phyloP scores from a whole-genome alignment of 2,113 vertebrate species.

The Vulpes vulpes region DNA sequence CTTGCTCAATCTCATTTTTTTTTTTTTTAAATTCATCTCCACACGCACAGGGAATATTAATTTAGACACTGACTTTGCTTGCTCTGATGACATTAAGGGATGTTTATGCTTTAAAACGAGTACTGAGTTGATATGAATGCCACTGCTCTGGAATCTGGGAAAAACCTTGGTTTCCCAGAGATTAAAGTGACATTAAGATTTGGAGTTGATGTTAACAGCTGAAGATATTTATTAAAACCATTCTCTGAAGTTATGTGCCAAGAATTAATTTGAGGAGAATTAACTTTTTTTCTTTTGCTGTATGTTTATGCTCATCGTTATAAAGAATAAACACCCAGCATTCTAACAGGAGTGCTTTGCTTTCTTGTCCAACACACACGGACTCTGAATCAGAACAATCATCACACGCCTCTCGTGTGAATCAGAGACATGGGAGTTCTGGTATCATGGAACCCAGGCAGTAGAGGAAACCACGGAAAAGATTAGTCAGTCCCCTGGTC shows the following conservation, averaged over 20 bases:
- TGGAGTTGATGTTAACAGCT: background rate
- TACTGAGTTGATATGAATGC: background rate
- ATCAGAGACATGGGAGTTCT: no score
- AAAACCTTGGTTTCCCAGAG: background rate
- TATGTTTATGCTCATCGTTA: background rate
- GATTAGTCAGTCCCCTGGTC: background rate
- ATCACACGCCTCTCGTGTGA: background rate
- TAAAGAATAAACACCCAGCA: background rate
- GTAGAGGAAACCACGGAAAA: background rate
- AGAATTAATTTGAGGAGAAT: background rate
- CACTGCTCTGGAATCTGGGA: background rate
- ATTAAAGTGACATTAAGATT: background rate
- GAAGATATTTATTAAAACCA: background rate
- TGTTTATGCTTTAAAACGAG: background rate
- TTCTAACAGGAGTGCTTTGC: background rate
- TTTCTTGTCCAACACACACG: background rate
- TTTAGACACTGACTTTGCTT: background rate
- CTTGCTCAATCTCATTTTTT: background rate
- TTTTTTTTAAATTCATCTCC: background rate
- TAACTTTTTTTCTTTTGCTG: background rate
- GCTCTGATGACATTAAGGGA: background rate
- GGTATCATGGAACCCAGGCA: no score
- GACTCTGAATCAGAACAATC: rapidly evolving
- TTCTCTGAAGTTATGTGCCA: background rate
- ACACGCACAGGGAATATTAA: background rate